Evolutionary conservation across 2,888 invertebrate genomes (phyloP).

Genomic region (Drosophila robusta): DNA sequence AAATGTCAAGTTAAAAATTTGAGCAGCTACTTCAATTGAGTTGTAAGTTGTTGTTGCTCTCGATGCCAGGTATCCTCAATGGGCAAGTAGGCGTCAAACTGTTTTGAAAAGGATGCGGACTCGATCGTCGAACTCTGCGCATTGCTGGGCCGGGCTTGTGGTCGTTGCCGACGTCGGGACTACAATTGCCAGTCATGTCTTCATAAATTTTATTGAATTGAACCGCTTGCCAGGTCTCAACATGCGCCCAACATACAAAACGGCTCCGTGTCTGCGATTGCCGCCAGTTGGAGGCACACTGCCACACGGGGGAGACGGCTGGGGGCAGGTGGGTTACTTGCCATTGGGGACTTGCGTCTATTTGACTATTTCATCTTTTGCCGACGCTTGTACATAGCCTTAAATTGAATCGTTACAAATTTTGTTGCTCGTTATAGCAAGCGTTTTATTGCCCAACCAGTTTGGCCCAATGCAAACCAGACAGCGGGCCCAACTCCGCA

Average conservation of each 20-base stretch:
- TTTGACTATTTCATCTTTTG: slow-evolving; percentile 80
- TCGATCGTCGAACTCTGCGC: slow-evolving; percentile 47
- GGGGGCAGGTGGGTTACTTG: slow-evolving; percentile 1
- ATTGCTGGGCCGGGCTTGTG: slow-evolving; percentile 12
- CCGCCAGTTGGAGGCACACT: slow-evolving; percentile 6
- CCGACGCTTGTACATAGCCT: slow-evolving; percentile 80
- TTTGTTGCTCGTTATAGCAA: slow-evolving; percentile 83
- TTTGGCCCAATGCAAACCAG: slow-evolving; percentile 68
- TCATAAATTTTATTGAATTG: slow-evolving; percentile 79
- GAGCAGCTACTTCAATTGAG: slow-evolving; percentile 62
- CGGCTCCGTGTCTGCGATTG: slow-evolving; percentile 59
- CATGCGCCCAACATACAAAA: slow-evolving; percentile 72
- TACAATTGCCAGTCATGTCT: slow-evolving; percentile 80
- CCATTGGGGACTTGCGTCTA: slow-evolving; percentile 59
- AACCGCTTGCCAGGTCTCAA: slow-evolving; percentile 56
- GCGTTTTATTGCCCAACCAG: slow-evolving; percentile 80
- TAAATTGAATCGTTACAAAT: slow-evolving; percentile 83
- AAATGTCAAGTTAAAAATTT: slow-evolving; percentile 48
- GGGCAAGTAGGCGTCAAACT: slow-evolving; percentile 59
- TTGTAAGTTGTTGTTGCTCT: slow-evolving; percentile 43
- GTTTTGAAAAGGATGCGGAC: slow-evolving; percentile 58
- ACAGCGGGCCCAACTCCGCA: slow-evolving; percentile 40
- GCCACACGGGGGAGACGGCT: no score
- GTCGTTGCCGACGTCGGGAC: slow-evolving; percentile 53
- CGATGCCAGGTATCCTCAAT: slow-evolving; percentile 37